Base-by-base conservation (phyloP, 2,888 invertebrate species). In the Aplocera efformata region DNA sequence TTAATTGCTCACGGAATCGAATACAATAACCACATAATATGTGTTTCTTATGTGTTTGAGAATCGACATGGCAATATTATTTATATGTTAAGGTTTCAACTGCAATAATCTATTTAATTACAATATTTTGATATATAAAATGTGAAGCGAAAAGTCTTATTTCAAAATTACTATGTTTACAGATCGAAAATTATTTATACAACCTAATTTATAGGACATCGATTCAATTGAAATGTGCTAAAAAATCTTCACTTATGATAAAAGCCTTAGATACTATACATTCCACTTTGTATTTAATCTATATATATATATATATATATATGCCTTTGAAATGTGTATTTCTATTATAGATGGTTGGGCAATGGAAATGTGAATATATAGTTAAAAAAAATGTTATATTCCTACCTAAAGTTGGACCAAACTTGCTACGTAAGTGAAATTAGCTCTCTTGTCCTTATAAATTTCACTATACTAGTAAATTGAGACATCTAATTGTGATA, bases 221-320 rank as follows among this genome's bases (percentile, higher is more conserved):
- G 17, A 41, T 31, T 29, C 11, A 36, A 25, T 29, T 17, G 5
- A 17, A 33, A 42, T 42, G 50, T 45, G 49, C 47, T 56, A 63
- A 58, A 53, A 63, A 63, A 67, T 70, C 67, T 69, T 77, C 65
- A 77, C 84, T 86, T 86, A 86, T 84, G 83, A 86, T 60, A 60
- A 72, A 74, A 73, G 83, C 85, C 83, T 85, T 85, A 71, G 59
- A 56, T 63, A 73, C 72, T 81, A 72, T 79, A 86, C 86, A 86
- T 86, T 86, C 86, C 86, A 86, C 66, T 77, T 32, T 79, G 79
- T 84, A 82, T 83, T 84, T 82, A 76, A 67, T 64, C 59, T 67
- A 64, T 69, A n/a, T n/a, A n/a, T n/a, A n/a, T n/a, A n/a, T n/a
- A n/a, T n/a, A n/a, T n/a, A n/a, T n/a, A n/a, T n/a, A n/a, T n/a